Conservation (phyloP, 2,113 vertebrate genomes). For the Perognathus longimembris region DNA sequence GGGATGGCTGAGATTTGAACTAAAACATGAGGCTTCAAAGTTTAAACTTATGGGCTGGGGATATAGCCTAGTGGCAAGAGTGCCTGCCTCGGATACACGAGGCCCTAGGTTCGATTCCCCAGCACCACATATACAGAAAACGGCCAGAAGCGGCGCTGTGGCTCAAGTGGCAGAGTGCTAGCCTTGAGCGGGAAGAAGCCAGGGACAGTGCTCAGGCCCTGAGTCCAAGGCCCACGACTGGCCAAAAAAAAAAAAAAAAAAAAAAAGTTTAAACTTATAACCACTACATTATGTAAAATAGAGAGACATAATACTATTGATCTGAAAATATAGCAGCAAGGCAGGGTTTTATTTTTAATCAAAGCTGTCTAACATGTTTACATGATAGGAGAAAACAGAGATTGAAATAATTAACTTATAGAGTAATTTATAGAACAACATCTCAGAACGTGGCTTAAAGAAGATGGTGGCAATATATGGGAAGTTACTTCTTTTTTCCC, state of each 20-base stretch:
- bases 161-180: too few species aligned
- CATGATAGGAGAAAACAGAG: background rate
- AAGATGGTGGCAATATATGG: background rate
- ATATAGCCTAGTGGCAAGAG: too few species aligned
- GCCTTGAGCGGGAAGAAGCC: too few species aligned
- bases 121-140: too few species aligned
- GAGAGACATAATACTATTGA: background rate
- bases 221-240: too few species aligned
- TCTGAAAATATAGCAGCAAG: background rate
- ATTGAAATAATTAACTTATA: background rate
- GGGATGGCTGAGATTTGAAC: slow-evolving; percentile 31
- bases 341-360: slow-evolving; percentile 24
- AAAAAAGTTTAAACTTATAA: slow-evolving; percentile 18
- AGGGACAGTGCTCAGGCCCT: too few species aligned
- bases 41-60: slow-evolving; percentile 7
- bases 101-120: too few species aligned
- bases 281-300: background rate
- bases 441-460: slow-evolving; percentile 1
- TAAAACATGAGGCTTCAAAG: background rate
- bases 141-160: too few species aligned
- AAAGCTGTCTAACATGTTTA: slow-evolving; percentile 26
- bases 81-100: too few species aligned
- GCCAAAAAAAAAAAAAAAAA: too few species aligned
- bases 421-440: background rate
- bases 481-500: too few species aligned